Evolutionary conservation across 1,140 invertebrate genomes (phyloP), one percentile per base, ranked within the genome.

Genomic region (Caenorhabditis elegans): DNA sequence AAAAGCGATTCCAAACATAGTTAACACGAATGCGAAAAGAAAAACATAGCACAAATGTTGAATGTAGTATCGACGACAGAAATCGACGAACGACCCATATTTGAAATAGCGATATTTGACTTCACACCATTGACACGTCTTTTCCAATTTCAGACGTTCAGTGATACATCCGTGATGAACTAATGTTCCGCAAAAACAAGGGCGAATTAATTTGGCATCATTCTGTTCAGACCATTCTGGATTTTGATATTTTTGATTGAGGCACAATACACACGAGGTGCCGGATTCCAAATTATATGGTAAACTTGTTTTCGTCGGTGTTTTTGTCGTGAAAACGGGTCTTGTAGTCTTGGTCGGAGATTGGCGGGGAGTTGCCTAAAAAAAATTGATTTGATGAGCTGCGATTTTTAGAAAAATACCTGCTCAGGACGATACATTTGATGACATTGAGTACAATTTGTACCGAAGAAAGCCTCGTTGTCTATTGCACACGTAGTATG

Each of bases 401-500:
- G n/a, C n/a, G n/a, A n/a, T n/a, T 24, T 11, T 8, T 34, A 28
- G 3, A 26, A 28, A 43, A 43, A 15, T 43, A 43, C 60, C 31
- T 70, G 60, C n/a, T 70, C 60, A 13, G 60, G 60, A 3, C 60
- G 60, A n/a, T 70, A 70, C 60, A 34, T 70, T 13, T 70, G 34
- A 70, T 70, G 60, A 43, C 60, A 70, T 24, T 70, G 60, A 70
- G 34, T 70, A 26, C 60, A 70, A 5, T 31, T 70, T 17, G 34
- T 34, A 19, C 60, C 60, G 19, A 70, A 70, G 22, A 70, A 70
- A 19, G 60, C 10, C 10, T 39, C 60, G 60, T 39, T 70, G 60
- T 70, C 60, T n/a, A 70, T 70, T 3, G 60, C 60, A 13, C 60
- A 70, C 11, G 60, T 70, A 22, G 60, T 70, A 43, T 70, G 60